Percentiles rank a stretch among this genome's conserved stretches.
Conservation (phyloP, 2,888 invertebrate genomes). For the Trilocha varians region DNA sequence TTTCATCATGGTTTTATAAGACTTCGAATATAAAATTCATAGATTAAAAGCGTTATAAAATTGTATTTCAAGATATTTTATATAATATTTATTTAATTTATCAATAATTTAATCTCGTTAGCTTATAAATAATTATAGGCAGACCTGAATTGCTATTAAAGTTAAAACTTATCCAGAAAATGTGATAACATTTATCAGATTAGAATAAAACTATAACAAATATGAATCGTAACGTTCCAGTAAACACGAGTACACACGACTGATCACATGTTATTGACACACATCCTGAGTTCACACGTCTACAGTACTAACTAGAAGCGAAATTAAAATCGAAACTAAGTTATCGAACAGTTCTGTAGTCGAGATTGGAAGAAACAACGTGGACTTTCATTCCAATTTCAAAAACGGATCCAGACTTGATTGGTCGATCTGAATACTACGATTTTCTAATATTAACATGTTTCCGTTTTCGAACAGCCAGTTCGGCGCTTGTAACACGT, state of each 20-base stretch:
- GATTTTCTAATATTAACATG: neutral
- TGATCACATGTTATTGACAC: neutral
- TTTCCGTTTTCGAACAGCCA: neutral
- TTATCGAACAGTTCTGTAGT: conserved; percentile 62
- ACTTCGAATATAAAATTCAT: no score
- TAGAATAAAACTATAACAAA: neutral
- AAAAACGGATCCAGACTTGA: conserved; percentile 64
- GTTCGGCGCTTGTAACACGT: neutral
- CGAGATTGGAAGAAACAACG: conserved; percentile 66
- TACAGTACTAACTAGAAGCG: conserved; percentile 30
- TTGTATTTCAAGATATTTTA: no score
- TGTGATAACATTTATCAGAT: neutral
- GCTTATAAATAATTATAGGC: no score
- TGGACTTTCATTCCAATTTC: conserved; percentile 63
- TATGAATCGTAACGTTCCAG: neutral
- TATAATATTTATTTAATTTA: no score
- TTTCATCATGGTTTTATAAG: no score
- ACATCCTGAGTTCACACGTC: conserved; percentile 10
- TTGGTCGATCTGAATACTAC: conserved; percentile 26
- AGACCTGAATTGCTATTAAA: no score
- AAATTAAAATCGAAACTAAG: conserved; percentile 68
- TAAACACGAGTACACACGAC: neutral
- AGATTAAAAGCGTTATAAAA: no score
- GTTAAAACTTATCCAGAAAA: neutral
- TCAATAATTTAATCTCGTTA: no score